Evolutionary conservation across 2,113 vertebrate genomes (phyloP), one percentile per base, ranked within the genome.

Genomic region (Siniperca knerii): DNA sequence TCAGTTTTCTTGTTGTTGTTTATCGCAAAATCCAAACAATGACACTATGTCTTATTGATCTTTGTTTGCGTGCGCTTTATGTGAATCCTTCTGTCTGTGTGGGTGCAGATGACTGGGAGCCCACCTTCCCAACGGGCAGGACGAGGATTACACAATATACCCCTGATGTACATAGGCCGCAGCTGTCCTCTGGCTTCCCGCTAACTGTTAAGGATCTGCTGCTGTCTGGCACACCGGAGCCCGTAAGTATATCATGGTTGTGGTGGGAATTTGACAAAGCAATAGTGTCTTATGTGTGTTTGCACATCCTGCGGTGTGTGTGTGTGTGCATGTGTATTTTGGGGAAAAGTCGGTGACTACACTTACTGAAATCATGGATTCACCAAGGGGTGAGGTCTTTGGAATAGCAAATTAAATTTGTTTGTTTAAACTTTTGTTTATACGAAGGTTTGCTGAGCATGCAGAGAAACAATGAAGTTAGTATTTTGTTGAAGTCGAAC

Each of bases 151-250:
- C 87, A 25, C 91, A 0, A 1, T 77, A 60, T 10, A 66, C 90
- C 0, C 54, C 82, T 25, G 85, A 93, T 82, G 71, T 73, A 5
- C 75, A 89, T 0, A 90, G 71, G 66, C 71, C 0, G 44, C 93
- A 0, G 4, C 87, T 44, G 77, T 89, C 1, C 77, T 88, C 89
- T 29, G 81, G 84, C 33, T 93, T 96, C 82, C 74, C 92, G 3
- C 96, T 98, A 50, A 98, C 97, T 0, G 97, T 99, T 80, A 99
- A 99, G 86, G 97, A 98, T 40, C 95, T 99, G 40, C 95, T 99
- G n/a, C 96, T 99, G 20, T 97, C 97, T 0, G 95, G 96, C 77
- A 95, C 92, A 18, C 88, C 93, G 0, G 98, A 99, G 33, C 83
- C 91, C 0, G 98, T 98, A 87, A 97, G 97, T 90, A 29, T 37